phyloP scores from a whole-genome alignment of 2,113 vertebrate genomes.

The Otocyon megalotis region DNA sequence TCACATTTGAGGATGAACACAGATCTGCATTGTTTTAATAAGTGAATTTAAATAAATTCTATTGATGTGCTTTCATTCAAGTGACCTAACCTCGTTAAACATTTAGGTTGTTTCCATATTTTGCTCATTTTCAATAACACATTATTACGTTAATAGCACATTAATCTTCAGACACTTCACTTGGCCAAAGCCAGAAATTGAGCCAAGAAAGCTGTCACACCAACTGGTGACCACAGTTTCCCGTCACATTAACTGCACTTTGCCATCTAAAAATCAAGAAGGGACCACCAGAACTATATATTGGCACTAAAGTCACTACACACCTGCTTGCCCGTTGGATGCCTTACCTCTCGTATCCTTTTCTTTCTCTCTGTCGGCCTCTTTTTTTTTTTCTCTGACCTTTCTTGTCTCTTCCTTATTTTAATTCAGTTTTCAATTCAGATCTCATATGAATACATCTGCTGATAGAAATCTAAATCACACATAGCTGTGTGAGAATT shows the following conservation, averaged over 20 bases:
- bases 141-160: neutral
- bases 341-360: neutral
- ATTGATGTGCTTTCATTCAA: neutral
- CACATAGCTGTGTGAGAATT: neutral
- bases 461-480: neutral
- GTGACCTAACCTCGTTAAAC: neutral
- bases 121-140: neutral
- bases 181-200: neutral
- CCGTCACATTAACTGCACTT: neutral
- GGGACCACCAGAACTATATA: neutral
- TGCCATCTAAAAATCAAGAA: neutral
- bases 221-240: neutral
- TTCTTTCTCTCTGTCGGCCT: neutral
- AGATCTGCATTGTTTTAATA: neutral
- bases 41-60: neutral
- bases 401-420: neutral
- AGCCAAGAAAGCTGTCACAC: neutral
- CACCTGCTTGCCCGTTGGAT: neutral
- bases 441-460: neutral
- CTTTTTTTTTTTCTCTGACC: neutral
- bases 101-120: neutral
- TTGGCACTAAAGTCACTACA: neutral
- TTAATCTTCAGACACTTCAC: neutral
- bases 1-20: neutral
- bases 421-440: slow-evolving; percentile 8